Conservation (phyloP, 2,113 vertebrate species). For the Beaufortia kweichowensis region DNA sequence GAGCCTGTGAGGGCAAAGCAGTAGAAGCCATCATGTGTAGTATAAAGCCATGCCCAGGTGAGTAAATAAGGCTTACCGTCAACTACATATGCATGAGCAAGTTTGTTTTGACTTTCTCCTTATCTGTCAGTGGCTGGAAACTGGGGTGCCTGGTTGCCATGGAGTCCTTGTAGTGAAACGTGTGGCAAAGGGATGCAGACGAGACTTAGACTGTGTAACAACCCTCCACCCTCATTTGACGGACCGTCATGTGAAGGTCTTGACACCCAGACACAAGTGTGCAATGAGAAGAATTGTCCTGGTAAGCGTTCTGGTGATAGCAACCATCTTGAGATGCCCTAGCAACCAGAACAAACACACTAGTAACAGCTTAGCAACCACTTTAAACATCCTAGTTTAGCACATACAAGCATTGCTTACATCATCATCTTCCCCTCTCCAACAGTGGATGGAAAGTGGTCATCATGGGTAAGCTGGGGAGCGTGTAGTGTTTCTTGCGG, state of each 20-base stretch:
- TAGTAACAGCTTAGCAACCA: too few relatives aligned
- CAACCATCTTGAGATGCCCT: too few relatives aligned
- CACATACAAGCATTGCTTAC: too few relatives aligned
- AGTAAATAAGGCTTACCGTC: conserved; percentile 34
- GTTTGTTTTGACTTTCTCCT: conserved; percentile 2
- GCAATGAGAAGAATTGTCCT: conserved; percentile 84
- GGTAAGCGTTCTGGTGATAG: conserved; percentile 68
- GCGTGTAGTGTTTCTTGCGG: conserved; percentile 89
- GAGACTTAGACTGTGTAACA: conserved; percentile 82
- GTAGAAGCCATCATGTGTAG: conserved; percentile 85
- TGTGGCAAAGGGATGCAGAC: conserved; percentile 88
- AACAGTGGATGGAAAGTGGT: conserved; percentile 93
- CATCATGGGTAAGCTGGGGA: conserved; percentile 87
- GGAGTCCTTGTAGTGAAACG: conserved; percentile 85
- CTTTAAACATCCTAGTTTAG: too few relatives aligned
- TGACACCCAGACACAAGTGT: conserved; percentile 86
- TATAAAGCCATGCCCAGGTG: conserved; percentile 87
- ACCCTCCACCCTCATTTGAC: conserved; percentile 82
- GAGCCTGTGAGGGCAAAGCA: conserved; percentile 80
- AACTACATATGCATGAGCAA: neutral
- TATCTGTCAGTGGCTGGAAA: conserved; percentile 79
- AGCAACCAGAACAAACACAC: too few relatives aligned
- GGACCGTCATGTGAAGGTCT: conserved; percentile 78
- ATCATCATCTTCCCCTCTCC: neutral
- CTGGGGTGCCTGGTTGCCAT: conserved; percentile 89